Base-by-base conservation (phyloP, 2,797 vertebrate genomes). In the Phataginus tricuspis region DNA sequence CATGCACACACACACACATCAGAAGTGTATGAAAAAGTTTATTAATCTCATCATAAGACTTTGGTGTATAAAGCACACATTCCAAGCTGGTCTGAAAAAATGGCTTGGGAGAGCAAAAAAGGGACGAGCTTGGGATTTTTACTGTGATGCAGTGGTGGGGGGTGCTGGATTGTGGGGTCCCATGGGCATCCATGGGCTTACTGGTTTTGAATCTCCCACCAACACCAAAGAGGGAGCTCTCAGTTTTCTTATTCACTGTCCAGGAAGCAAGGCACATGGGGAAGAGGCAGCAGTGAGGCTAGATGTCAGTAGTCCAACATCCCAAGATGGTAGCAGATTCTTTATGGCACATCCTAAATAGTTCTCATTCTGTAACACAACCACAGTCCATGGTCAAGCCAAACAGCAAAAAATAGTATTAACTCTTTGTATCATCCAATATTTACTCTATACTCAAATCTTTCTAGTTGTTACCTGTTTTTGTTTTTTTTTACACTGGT, bases 141-240 rank as follows among this genome's bases (percentile, higher is more conserved):
- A 29, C 42, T 66, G 59, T 89, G 42, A 37, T 23, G 45, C 5
- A 2, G 10, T 14, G n/a, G 9, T 0, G 11, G 0, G 13, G 19
- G 3, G 0, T 45, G 45, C 23, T 31, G 6, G 0, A 4, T 5
- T 21, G 13, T 53, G 16, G 7, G 10, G n/a, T 29, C 16, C 5
- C 10, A 23, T 3, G 13, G 7, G 21, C 16, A 15, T 39, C 92
- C 5, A 7, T 8, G 18, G 13, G 8, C 1, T 96, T 69, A 1
- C 29, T 5, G 7, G 7, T 34, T 79, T 74, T 75, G 66, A 90
- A 29, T 75, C 5, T 39, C n/a, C 34, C 31, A 49, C 2, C 7
- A 69, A 5, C 5, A 31, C 18, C 57, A 27, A 57, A 66, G 23
- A 77, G 4, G 29, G 21, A 39, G 11, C 31, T 18, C 21, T 49